A percentile compares a stretch with the other conserved stretches of the same genome.
These are phyloP conservation scores for Chaetura pelagica DNA, from an alignment of 2,113 vertebrate species.

Conservation along the genomic window DNA sequence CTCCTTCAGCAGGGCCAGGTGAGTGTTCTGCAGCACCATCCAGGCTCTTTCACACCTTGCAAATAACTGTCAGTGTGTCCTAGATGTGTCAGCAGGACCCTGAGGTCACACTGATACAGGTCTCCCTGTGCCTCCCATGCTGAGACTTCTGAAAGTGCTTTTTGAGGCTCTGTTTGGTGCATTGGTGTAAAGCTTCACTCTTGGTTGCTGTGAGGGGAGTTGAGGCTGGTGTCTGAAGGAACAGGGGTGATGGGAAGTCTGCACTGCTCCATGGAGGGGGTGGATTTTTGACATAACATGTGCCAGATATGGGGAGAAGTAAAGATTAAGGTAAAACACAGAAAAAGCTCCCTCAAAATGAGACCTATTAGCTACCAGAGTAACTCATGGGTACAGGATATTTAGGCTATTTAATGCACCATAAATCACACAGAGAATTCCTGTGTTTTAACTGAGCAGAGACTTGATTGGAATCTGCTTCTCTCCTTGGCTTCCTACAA, in stretches of 20 bases:
- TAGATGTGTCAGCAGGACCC: not conserved
- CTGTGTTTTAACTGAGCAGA: not conserved
- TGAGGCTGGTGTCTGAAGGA: not conserved
- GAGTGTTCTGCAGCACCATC: not conserved
- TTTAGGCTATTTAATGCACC: constrained; percentile 23
- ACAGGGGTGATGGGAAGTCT: not conserved
- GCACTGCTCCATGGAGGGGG: accelerated
- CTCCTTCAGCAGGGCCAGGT: accelerated
- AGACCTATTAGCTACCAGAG: not conserved
- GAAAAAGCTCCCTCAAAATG: not conserved
- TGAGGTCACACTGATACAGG: accelerated
- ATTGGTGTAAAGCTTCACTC: not conserved
- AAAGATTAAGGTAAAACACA: not conserved
- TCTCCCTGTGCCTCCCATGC: not conserved
- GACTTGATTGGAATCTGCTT: not conserved
- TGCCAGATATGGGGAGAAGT: not conserved
- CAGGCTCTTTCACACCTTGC: not conserved
- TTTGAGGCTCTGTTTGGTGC: not conserved
- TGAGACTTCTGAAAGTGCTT: not conserved
- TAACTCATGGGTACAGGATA: not conserved
- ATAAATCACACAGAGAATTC: constrained; percentile 4
- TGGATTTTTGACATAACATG: not conserved
- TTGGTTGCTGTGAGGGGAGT: accelerated
- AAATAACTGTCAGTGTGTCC: not conserved
- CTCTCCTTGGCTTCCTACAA: not conserved